Evolutionary conservation across 2,113 vertebrate species (phyloP), one percentile per base, ranked within the genome.

Genomic region (Oncorhynchus keta): DNA sequence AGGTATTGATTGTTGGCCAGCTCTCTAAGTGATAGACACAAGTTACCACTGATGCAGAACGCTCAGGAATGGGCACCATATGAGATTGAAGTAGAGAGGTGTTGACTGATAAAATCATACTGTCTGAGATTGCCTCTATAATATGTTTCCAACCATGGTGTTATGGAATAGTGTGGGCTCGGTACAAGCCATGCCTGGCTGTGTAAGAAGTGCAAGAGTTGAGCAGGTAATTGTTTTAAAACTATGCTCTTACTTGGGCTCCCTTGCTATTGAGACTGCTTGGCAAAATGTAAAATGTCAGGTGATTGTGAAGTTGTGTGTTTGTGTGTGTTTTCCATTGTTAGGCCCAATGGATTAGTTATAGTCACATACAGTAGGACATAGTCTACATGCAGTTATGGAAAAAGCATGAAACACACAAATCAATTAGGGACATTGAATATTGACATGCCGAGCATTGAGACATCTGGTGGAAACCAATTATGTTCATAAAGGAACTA

Each of bases 1-100:
- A 69, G 49, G 80, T 77, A 88, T 83, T 79, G 81, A 35, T 87
- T 79, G 81, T 83, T 69, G 68, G 84, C 82, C 81, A 78, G 76
- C 80, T 87, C 71, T 57, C 73, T 79, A 77, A 79, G 76, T 83
- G 78, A 74, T 5, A 9, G 77, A 81, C 85, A 74, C 70, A 35
- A 68, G 68, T 80, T 81, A 76, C 72, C 83, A 78, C 74, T 84
- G 61, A 67, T 73, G 83, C 80, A 76, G 81, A 86, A 79, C 82
- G 68, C 61, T 73, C 72, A 71, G 59, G 68, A 79, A 81, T 74
- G 73, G 32, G 4, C 70, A 78, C 39, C 32, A 72, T n/a, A 70
- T 73, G 30, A 76, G 39, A 45, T 48, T 32, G 35, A 28, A 64
- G 1, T 45, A 5, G 22, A 55, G 22, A 71, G 45, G 22, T 5